Evolutionary conservation across 2,797 vertebrate genomes (phyloP).

Genomic region (Poeciliopsis presidionis): DNA sequence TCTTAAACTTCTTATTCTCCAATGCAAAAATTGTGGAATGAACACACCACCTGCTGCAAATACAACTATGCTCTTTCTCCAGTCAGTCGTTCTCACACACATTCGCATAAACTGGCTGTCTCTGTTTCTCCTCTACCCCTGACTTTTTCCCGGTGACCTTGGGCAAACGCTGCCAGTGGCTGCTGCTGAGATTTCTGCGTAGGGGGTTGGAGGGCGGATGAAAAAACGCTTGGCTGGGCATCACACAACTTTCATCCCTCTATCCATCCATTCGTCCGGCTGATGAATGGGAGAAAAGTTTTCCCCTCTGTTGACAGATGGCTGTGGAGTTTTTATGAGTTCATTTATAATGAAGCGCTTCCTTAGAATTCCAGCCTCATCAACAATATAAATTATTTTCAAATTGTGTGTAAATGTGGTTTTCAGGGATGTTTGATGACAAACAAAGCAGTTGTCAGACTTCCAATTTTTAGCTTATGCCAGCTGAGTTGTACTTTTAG

Average conservation of each 20-base stretch:
- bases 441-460: conserved; percentile 35
- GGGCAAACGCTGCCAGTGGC: conserved; percentile 68
- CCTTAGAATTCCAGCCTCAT: conserved; percentile 59
- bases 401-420: conserved; percentile 55
- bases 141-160: conserved; percentile 75
- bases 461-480: conserved; percentile 35
- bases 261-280: conserved; percentile 58
- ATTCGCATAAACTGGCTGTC: conserved; percentile 9
- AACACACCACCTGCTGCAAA: conserved; percentile 22
- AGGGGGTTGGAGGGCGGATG: conserved; percentile 71
- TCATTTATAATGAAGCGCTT: conserved; percentile 68
- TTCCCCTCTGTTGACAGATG: conserved; percentile 70
- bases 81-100: conserved; percentile 1
- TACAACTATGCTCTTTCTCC: not conserved
- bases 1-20: conserved; percentile 43
- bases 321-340: conserved; percentile 63
- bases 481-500: conserved; percentile 23
- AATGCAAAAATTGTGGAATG: conserved; percentile 23
- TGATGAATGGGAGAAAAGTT: conserved; percentile 71
- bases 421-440: conserved; percentile 52
- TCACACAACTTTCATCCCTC: conserved; percentile 69
- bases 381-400: conserved; percentile 62
- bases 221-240: conserved; percentile 70
- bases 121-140: conserved; percentile 52
- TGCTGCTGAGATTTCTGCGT: conserved; percentile 69